A percentile compares a stretch with the other conserved stretches of the same genome.
phyloP scores from a whole-genome alignment of 2,888 invertebrate species.

The Limnephilus auricula region DNA sequence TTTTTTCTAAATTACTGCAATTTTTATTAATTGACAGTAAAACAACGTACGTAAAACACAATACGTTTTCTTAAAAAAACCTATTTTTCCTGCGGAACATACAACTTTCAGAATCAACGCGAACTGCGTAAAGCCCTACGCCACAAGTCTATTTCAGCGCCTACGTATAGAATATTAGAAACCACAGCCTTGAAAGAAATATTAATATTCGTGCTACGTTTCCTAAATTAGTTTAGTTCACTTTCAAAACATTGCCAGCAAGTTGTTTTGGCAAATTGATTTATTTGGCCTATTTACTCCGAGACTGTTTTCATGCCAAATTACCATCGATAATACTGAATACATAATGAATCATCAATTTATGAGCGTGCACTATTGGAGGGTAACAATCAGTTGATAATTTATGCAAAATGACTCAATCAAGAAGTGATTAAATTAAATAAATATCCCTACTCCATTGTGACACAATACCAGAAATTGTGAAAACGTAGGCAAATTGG shows the following conservation, averaged over 20 bases:
- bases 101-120: too few species aligned
- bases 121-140: not conserved
- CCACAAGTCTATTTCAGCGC: not conserved
- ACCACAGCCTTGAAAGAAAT: not conserved
- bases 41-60: not conserved
- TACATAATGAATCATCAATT: not conserved
- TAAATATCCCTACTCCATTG: not conserved
- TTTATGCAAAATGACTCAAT: not conserved
- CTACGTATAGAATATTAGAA: not conserved
- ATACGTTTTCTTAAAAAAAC: not conserved
- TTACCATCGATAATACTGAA: not conserved
- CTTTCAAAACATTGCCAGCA: constrained; percentile 2
- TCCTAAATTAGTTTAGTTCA: not conserved
- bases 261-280: constrained; percentile 9
- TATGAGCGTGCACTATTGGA: not conserved
- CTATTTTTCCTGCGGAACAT: not conserved
- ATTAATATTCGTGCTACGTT: not conserved
- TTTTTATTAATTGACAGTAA: too few species aligned
- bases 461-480: not conserved
- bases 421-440: not conserved
- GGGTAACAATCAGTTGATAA: not conserved
- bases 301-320: constrained; percentile 5
- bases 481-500: not conserved
- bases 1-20: too few species aligned
- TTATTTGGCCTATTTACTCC: constrained; percentile 12